These are phyloP conservation scores for Disparrhopalites patrizii DNA, from an alignment of 2,888 invertebrate genomes.

Conservation along the genomic window DNA sequence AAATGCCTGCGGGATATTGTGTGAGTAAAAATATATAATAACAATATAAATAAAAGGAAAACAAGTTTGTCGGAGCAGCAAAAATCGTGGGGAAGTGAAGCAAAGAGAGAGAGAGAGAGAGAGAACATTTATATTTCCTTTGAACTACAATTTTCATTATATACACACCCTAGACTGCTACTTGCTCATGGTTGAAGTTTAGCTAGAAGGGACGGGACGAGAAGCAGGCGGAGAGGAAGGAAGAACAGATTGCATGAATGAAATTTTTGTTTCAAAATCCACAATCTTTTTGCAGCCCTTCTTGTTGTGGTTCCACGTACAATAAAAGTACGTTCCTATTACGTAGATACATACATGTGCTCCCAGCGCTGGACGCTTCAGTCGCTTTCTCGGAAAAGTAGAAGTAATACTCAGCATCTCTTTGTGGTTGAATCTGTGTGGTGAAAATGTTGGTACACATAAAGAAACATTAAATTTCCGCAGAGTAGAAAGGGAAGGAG, in stretches of 20 bases:
- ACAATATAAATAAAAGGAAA: no score
- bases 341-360: no score
- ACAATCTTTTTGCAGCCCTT: not conserved
- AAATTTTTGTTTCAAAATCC: conserved; percentile 21
- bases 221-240: not conserved
- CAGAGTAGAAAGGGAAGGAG: not conserved
- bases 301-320: no score
- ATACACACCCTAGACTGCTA: no score
- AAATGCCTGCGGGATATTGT: no score
- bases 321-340: no score
- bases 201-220: not conserved
- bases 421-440: not conserved
- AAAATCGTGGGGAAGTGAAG: not conserved
- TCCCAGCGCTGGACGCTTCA: no score
- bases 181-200: not conserved
- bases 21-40: no score
- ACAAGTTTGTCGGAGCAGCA: no score
- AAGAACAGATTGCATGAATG: conserved; percentile 16
- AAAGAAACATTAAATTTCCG: not conserved
- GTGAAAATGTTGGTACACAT: not conserved
- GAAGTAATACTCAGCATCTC: no score
- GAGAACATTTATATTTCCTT: not conserved
- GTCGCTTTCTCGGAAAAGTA: no score
- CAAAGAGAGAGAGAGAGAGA: conserved; percentile 1
- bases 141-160: no score